A percentile compares a stretch with the other conserved stretches of the same genome.
These are phyloP conservation scores for Picus viridis DNA, from an alignment of 2,797 vertebrate genomes.

Conservation along the genomic window DNA sequence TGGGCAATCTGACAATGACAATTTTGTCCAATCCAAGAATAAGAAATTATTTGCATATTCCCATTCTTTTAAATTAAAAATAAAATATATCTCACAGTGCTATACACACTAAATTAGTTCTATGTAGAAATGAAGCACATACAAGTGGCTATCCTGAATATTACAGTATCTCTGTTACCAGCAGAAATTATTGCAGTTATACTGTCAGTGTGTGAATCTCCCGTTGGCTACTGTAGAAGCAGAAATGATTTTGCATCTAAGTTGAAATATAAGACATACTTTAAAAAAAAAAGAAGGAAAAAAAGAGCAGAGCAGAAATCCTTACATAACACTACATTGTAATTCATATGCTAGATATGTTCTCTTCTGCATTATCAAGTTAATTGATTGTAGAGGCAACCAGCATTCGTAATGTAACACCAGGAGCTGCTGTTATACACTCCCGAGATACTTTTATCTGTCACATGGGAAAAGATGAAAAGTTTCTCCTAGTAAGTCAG, in stretches of 20 bases:
- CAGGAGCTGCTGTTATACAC: neutral
- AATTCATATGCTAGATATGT: neutral
- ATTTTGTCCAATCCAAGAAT: neutral
- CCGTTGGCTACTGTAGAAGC: neutral
- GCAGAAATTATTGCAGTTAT: neutral
- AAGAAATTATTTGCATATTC: neutral
- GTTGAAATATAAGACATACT: neutral
- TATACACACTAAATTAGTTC: neutral
- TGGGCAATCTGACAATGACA: neutral
- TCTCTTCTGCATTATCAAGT: neutral
- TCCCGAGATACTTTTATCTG: neutral
- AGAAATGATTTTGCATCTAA: neutral
- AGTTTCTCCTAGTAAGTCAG: neutral
- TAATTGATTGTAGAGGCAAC: neutral
- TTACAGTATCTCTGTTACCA: neutral
- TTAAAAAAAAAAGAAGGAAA: neutral
- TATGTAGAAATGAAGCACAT: neutral
- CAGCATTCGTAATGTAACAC: neutral
- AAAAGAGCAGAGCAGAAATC: neutral
- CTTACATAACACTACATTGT: neutral
- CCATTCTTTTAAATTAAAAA: constrained; percentile 1
- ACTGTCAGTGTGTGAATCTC: neutral
- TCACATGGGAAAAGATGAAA: neutral
- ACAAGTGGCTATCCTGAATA: neutral
- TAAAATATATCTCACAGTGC: neutral